A percentile compares a stretch with the other conserved stretches of the same genome.
Conservation (phyloP, 2,113 vertebrate species). For the Regulus satrapa region DNA sequence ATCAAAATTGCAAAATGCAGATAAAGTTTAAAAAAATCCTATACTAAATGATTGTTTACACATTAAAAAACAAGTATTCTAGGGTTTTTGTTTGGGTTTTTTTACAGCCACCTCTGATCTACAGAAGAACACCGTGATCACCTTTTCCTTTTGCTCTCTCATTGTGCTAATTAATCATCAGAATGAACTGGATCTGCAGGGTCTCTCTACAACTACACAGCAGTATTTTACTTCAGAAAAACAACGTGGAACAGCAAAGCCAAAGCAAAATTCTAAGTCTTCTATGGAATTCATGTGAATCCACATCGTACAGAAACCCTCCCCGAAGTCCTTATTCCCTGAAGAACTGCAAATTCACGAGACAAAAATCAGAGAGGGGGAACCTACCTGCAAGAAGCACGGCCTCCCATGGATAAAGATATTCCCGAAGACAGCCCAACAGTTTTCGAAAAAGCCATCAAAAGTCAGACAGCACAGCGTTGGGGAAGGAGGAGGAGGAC, state of each 20-base stretch:
- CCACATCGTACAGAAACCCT: background rate
- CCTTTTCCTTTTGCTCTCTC: background rate
- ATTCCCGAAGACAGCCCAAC: slow-evolving; percentile 32
- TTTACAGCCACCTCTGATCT: background rate
- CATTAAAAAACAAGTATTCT: background rate
- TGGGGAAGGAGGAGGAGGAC: background rate
- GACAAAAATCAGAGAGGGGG: background rate
- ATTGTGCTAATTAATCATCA: background rate
- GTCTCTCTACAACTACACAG: background rate
- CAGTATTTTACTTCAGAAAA: background rate
- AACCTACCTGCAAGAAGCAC: slow-evolving; percentile 85
- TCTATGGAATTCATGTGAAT: accelerated
- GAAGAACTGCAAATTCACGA: background rate
- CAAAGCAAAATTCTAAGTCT: background rate
- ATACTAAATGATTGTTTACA: background rate
- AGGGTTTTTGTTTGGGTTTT: background rate
- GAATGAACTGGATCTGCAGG: background rate
- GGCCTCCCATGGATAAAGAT: slow-evolving; percentile 81
- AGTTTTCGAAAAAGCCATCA: slow-evolving; percentile 72
- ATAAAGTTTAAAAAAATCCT: background rate
- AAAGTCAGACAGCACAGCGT: background rate
- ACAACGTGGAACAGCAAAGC: background rate
- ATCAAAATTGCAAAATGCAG: background rate
- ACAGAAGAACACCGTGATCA: background rate
- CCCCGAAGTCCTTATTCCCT: background rate